Conservation (phyloP, 2,113 vertebrate species). For the Paramormyrops kingsleyae region DNA sequence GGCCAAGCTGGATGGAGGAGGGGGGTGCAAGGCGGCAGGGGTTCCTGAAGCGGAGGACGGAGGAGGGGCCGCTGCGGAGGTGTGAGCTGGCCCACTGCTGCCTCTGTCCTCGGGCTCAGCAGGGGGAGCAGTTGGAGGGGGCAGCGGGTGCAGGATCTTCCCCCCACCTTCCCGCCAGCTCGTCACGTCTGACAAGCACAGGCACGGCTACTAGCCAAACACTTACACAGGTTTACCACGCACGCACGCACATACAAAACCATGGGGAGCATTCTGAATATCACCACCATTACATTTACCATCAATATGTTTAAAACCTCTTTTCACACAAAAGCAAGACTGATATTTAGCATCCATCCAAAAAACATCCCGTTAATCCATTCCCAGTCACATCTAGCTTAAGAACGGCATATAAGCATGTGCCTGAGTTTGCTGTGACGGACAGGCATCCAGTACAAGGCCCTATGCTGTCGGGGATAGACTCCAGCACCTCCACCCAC, state of each 20-base stretch:
- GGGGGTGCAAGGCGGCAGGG: slow-evolving; percentile 29
- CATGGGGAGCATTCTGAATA: neutral
- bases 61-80: slow-evolving; percentile 61
- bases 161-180: slow-evolving; percentile 99
- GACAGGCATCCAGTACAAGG: neutral
- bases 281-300: neutral
- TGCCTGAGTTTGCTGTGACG: neutral
- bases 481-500: neutral
- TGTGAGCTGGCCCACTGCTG: slow-evolving; percentile 64
- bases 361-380: neutral
- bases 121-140: slow-evolving; percentile 74
- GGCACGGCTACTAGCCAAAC: too few species aligned
- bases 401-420: neutral
- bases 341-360: neutral
- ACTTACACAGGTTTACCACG: neutral
- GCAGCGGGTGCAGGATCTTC: slow-evolving; percentile 83
- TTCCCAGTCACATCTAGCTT: neutral
- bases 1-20: slow-evolving; percentile 24
- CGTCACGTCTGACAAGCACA: slow-evolving; percentile 75
- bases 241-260: too few species aligned
- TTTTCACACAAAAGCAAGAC: neutral
- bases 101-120: slow-evolving; percentile 80
- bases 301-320: neutral
- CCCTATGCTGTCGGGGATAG: neutral
- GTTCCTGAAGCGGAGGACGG: slow-evolving; percentile 49